A percentile compares a stretch with the other conserved stretches of the same genome.
Conservation (phyloP, 2,888 invertebrate genomes). For the Leuctra nigra region DNA sequence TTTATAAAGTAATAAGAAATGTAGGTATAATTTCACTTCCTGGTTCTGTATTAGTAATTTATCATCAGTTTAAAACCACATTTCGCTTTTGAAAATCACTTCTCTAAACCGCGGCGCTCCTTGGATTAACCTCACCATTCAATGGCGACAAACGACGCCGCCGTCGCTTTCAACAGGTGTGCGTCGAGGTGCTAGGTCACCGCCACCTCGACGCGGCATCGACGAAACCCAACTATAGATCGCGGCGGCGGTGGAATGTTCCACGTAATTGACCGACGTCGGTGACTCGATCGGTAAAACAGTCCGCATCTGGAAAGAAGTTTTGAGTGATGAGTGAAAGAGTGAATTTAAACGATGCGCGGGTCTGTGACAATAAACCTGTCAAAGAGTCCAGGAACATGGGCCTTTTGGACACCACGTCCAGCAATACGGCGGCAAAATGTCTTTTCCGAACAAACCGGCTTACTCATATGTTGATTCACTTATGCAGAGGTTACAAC, state of each 20-base stretch:
- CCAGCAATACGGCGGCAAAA: background rate
- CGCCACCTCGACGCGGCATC: too few species aligned
- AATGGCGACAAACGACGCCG: background rate
- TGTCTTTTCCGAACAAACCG: background rate
- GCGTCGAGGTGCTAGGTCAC: too few species aligned
- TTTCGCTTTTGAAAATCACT: too few species aligned
- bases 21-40: too few species aligned
- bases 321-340: slow-evolving; percentile 24
- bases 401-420: background rate
- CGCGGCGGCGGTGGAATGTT: background rate
- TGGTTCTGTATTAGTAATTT: too few species aligned
- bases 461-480: background rate
- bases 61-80: too few species aligned
- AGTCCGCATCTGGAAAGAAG: slow-evolving; percentile 14
- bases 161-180: background rate
- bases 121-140: too few species aligned
- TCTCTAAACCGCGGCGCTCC: too few species aligned
- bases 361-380: slow-evolving; percentile 22
- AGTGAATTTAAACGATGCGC: slow-evolving; percentile 21
- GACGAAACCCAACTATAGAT: background rate
- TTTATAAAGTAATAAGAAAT: too few species aligned
- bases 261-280: slow-evolving; percentile 3
- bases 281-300: background rate
- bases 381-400: slow-evolving; percentile 9
- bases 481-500: slow-evolving; percentile 9